phyloP scores from a whole-genome alignment of 2,797 vertebrate species.

The Sebastolobus alascanus region DNA sequence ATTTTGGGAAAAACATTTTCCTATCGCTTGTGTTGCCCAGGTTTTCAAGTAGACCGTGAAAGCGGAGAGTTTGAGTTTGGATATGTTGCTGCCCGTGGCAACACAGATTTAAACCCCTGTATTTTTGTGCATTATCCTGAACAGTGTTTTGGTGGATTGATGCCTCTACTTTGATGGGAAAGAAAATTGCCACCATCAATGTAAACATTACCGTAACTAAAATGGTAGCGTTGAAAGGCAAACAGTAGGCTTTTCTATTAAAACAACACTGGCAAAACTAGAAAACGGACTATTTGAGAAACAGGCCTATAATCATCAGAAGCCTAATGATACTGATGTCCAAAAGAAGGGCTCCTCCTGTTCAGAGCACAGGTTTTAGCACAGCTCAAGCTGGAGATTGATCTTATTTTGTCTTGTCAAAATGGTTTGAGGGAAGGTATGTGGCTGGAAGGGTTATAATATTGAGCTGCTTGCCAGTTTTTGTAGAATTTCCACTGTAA shows the following conservation, averaged over 20 bases:
- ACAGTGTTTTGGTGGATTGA: not conserved
- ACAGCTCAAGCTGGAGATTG: not conserved
- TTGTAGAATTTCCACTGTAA: not conserved
- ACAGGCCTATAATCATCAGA: not conserved
- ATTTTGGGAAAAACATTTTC: not conserved
- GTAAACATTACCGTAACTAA: not conserved
- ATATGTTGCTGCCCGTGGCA: not conserved
- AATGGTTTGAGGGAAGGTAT: not conserved
- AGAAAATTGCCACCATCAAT: not conserved
- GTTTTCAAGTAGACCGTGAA: constrained; percentile 4
- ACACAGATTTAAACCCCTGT: not conserved
- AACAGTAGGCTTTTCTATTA: not conserved
- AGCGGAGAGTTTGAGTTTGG: not conserved
- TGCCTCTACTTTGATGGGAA: not conserved
- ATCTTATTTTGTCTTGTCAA: not conserved
- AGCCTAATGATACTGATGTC: not conserved
- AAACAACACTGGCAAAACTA: not conserved
- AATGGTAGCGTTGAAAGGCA: not conserved
- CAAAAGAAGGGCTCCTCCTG: not conserved
- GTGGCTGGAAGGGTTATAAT: not conserved
- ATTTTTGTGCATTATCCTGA: not conserved
- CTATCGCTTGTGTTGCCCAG: not conserved
- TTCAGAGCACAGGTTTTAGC: not conserved
- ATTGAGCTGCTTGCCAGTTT: not conserved
- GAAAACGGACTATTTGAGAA: not conserved